Conservation (phyloP, 2,113 vertebrate genomes). For the Cavia porcellus region DNA sequence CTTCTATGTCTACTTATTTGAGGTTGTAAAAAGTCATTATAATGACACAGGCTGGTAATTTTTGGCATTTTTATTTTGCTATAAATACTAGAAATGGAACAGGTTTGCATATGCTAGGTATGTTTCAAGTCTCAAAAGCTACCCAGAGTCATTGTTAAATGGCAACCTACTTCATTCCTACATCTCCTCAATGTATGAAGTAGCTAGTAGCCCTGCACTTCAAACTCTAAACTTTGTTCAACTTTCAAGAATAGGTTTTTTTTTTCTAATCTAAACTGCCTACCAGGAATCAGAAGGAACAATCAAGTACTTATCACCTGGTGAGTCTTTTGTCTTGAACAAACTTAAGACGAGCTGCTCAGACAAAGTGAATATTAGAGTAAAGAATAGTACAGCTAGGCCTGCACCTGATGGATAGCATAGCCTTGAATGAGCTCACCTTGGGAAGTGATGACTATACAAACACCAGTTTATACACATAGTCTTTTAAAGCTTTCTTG, state of each 20-base stretch:
- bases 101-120: background rate
- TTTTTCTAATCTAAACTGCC: background rate
- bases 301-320: background rate
- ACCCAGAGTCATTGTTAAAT: background rate
- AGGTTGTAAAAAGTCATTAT: background rate
- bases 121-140: background rate
- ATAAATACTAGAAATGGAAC: background rate
- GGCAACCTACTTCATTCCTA: background rate
- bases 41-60: background rate
- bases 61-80: background rate
- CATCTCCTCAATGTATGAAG: background rate
- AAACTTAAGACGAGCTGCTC: background rate
- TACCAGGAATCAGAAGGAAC: background rate
- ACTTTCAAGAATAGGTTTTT: background rate
- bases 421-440: background rate
- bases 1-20: background rate
- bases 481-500: background rate
- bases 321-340: background rate
- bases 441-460: background rate
- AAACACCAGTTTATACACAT: background rate
- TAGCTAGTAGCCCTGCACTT: background rate
- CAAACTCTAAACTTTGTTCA: background rate
- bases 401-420: accelerated
- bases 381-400: accelerated
- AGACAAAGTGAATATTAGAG: background rate